Base-by-base conservation (phyloP, 2,797 vertebrate species). In the Danio kyathit region DNA sequence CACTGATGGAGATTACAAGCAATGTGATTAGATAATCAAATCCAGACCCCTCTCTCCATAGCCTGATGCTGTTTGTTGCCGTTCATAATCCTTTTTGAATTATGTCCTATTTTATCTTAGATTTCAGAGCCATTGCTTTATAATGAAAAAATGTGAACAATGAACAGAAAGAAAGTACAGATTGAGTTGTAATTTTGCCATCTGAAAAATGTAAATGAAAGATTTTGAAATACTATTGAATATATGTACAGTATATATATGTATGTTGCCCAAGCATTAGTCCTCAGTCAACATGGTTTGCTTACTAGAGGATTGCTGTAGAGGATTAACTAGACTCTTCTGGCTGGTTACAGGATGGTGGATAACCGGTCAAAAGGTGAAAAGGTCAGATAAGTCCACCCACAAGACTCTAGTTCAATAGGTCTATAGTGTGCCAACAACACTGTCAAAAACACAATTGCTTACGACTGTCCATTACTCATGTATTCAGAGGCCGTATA, bases 11-110 rank as follows among this genome's bases (percentile, higher is more conserved):
- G 90, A 91, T 91, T 92, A 92, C 91, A 93, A 95, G 93, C 91
- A 92, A 92, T 94, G 90, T 93, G 92, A 95, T 94, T 94, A 94
- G 90, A 91, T 94, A 93, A 94, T 95, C 92, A 94, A 92, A 94
- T 91, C 90, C 89, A 93, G 92, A 92, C 91, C 89, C 72, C 65
- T 56, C 46, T 78, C 40, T 90, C 61, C 87, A 82, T 84, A 91
- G 89, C 43, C 75, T 85, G 61, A 74, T 85, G 79, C 88, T 92
- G 90, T 93, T 92, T 92, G 90, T 92, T 90, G 88, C 85, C 87
- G 89, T 89, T 90, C 87, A 91, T 89, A 89, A 91, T 93, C 89
- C 40, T 91, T 92, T 92, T 90, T 88, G 91, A 92, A 93, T 93
- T 88, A 89, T 93, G 91, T 88, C 86, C 86, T 84, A 76, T 87